phyloP scores from a whole-genome alignment of 2,888 invertebrate species.

The Drosophila suboccidentalis region DNA sequence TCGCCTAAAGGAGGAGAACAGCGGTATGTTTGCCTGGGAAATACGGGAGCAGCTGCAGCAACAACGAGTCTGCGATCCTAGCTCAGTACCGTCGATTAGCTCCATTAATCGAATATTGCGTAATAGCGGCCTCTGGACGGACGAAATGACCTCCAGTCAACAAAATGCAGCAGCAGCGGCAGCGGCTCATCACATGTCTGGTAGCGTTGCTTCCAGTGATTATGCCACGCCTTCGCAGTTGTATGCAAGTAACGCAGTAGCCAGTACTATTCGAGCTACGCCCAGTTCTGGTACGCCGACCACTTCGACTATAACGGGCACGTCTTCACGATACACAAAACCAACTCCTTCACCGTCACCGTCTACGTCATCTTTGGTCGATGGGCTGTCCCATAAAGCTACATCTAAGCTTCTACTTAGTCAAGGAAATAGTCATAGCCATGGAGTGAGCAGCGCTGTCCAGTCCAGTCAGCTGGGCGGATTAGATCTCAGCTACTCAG shows the following conservation, averaged over 20 bases:
- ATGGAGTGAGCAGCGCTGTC: slow-evolving; percentile 46
- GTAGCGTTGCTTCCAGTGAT: slow-evolving; percentile 26
- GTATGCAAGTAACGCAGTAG: slow-evolving; percentile 35
- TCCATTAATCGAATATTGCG: slow-evolving; percentile 97
- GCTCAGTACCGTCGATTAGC: slow-evolving; percentile 96
- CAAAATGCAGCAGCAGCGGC: slow-evolving; percentile 83
- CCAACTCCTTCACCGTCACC: slow-evolving; percentile 37
- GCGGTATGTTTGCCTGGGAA: slow-evolving; percentile 99
- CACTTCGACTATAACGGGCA: slow-evolving; percentile 37
- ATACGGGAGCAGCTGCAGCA: slow-evolving; percentile 95
- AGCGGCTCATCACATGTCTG: slow-evolving; percentile 68
- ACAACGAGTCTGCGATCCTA: slow-evolving; percentile 96
- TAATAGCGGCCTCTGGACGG: slow-evolving; percentile 94
- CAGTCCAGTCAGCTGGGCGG: slow-evolving; percentile 68
- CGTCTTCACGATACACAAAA: slow-evolving; percentile 47
- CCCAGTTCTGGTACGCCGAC: slow-evolving; percentile 40
- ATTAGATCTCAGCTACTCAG: slow-evolving; percentile 82
- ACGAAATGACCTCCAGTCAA: slow-evolving; percentile 86
- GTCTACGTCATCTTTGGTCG: slow-evolving; percentile 29
- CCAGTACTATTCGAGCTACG: slow-evolving; percentile 27
- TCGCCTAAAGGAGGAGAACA: slow-evolving; percentile 97
- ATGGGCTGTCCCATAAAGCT: slow-evolving; percentile 80
- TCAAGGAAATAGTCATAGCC: slow-evolving; percentile 37
- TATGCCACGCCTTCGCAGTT: slow-evolving; percentile 51
- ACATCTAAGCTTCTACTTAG: slow-evolving; percentile 79